phyloP scores from a whole-genome alignment of 2,888 invertebrate genomes.

The Oligia strigilis region DNA sequence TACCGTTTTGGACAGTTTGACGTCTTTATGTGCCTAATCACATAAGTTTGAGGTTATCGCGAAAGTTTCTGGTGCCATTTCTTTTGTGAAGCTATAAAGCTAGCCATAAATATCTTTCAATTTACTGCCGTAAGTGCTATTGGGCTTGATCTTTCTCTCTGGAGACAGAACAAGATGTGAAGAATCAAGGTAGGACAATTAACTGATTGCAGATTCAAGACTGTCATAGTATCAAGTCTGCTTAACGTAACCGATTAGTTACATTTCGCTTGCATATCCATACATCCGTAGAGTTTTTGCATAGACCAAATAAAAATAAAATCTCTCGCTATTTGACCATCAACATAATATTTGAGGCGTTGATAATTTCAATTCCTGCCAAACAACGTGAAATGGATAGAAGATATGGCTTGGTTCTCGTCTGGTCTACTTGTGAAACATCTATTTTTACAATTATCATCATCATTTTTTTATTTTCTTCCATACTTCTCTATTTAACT shows the following conservation, averaged over 20 bases:
- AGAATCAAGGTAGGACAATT: conserved; percentile 23
- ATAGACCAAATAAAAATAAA: not conserved
- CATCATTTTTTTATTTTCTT: no score
- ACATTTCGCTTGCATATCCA: not conserved
- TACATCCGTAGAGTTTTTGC: not conserved
- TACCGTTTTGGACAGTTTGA: conserved; percentile 50
- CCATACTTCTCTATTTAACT: no score
- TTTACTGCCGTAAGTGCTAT: conserved; percentile 38
- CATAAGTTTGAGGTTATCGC: conserved; percentile 50
- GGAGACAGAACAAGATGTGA: conserved; percentile 15
- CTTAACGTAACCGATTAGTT: not conserved
- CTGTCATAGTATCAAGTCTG: not conserved
- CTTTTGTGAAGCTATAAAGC: conserved; percentile 44
- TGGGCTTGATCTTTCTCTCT: not conserved
- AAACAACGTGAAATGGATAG: not conserved
- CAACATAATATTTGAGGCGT: not conserved
- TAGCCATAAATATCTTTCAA: conserved; percentile 33
- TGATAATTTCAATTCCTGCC: not conserved
- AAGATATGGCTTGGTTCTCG: not conserved
- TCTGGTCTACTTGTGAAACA: not conserved
- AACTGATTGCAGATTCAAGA: conserved; percentile 1
- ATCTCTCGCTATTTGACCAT: not conserved
- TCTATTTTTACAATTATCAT: not conserved
- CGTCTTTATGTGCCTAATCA: conserved; percentile 46
- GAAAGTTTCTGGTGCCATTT: conserved; percentile 45